Percentiles rank a stretch among this genome's conserved stretches.
phyloP scores from a whole-genome alignment of 1,140 invertebrate genomes.

The Tetramorium parvispinum region DNA sequence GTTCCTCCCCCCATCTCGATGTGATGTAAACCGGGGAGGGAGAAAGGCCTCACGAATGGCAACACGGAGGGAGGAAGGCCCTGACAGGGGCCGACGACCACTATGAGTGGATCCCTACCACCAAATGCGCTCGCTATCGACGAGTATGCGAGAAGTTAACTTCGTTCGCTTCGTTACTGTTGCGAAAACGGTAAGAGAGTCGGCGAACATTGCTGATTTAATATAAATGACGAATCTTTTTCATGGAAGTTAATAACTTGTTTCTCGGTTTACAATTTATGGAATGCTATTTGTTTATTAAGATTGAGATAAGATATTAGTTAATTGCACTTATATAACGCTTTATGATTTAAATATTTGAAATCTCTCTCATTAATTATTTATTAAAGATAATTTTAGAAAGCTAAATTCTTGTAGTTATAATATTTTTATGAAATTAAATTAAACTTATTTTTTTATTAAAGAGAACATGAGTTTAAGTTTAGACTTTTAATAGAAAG shows the following conservation, averaged over 20 bases:
- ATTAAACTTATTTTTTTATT: neutral
- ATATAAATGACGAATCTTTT: neutral
- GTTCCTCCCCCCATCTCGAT: constrained; percentile 20
- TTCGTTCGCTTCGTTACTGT: constrained; percentile 41
- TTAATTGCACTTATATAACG: neutral
- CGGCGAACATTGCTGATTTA: neutral
- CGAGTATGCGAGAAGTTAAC: constrained; percentile 67
- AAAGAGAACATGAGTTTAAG: neutral
- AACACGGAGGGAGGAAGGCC: constrained; percentile 54
- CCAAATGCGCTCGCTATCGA: constrained; percentile 40
- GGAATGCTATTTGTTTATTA: neutral
- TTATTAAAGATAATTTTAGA: neutral
- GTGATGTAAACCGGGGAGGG: constrained; percentile 35
- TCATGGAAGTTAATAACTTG: neutral
- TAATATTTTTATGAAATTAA: neutral
- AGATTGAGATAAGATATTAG: neutral
- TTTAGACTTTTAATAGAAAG: neutral
- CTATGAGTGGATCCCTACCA: constrained; percentile 58
- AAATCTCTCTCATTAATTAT: neutral
- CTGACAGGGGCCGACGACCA: constrained; percentile 77
- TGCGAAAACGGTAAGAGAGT: constrained; percentile 53
- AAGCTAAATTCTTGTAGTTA: neutral
- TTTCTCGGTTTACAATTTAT: neutral
- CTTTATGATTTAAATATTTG: neutral
- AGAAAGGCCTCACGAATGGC: constrained; percentile 42